Base-by-base conservation (phyloP, 1,140 invertebrate species). In the Drosophila bocki region DNA sequence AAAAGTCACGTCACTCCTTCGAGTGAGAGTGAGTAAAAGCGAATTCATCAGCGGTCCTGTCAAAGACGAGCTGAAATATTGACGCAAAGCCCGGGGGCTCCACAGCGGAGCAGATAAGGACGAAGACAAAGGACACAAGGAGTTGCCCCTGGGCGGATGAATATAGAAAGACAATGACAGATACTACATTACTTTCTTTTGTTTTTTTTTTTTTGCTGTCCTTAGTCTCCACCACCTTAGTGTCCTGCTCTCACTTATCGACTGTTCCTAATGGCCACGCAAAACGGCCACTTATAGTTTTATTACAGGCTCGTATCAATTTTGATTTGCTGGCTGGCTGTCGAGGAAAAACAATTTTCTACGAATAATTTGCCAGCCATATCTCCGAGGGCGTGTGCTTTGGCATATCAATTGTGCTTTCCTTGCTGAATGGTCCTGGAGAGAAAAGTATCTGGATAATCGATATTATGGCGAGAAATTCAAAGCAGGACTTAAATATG, bases 261-360 rank as follows among this genome's bases (percentile, higher is more conserved):
- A 87, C 72, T 77, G 64, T 13, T 70, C 71, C 62, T 90, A 87
- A 87, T 84, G 81, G 82, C 80, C 62, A 56, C 68, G 62, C 63
- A 75, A 84, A 87, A 85, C 75, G 62, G 83, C 82, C 85, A 88
- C 85, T 90, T 88, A 88, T 88, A 85, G 87, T 88, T 85, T 90
- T 81, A 78, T 87, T 69, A 88, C 76, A 50, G 78, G 41, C 63
- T 44, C 72, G 60, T 74, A 88, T 87, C 83, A 75, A 84, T 80
- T 80, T 75, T 84, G 84, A 88, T 88, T 85, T 81, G 83, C 77
- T 67, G 76, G 57, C 37, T 54, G 61, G 53, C 61, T 42, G 61
- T 32, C 51, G 33, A 32, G 71, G 57, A 71, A 82, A 87, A 80
- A 90, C 80, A 87, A 84, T 87, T 88, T 87, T 53, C 64, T 35